A percentile compares a stretch with the other conserved stretches of the same genome.
Conservation (phyloP, 64 coral and sea anemone genomes). For the Pachyseris speciosa region DNA sequence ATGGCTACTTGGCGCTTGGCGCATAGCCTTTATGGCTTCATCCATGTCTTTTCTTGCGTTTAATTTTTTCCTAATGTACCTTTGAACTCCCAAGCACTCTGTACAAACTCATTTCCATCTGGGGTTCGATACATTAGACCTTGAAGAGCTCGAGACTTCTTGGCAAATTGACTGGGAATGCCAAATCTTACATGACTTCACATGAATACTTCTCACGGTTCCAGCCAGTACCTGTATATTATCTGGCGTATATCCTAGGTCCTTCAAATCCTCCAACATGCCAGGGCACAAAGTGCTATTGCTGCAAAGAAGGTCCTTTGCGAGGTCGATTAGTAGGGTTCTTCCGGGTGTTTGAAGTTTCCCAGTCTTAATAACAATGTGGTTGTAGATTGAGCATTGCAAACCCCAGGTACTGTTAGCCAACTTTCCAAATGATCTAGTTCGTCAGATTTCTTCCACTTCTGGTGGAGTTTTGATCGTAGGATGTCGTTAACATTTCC, state of each 20-base stretch:
- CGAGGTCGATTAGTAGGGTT: neutral
- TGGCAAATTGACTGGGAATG: neutral
- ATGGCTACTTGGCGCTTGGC: constrained; percentile 1
- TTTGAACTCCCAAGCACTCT: neutral
- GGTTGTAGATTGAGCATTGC: neutral
- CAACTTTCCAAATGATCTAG: neutral
- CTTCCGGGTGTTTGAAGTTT: neutral
- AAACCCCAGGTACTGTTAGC: neutral
- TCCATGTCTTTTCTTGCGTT: neutral
- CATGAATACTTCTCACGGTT: neutral
- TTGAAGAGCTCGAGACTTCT: neutral
- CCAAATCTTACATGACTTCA: neutral
- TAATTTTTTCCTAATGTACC: neutral
- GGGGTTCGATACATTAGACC: neutral
- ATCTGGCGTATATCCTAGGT: neutral
- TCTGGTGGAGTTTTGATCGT: neutral
- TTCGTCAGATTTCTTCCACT: neutral
- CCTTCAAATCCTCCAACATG: neutral
- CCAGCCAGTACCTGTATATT: neutral
- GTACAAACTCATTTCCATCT: neutral
- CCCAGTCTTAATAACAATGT: neutral
- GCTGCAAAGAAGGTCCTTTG: neutral
- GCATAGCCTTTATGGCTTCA: neutral
- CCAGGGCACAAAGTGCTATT: constrained; percentile 2
- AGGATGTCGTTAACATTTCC: neutral